Conservation (phyloP, 2,888 invertebrate genomes). For the Cephus nigrinus region DNA sequence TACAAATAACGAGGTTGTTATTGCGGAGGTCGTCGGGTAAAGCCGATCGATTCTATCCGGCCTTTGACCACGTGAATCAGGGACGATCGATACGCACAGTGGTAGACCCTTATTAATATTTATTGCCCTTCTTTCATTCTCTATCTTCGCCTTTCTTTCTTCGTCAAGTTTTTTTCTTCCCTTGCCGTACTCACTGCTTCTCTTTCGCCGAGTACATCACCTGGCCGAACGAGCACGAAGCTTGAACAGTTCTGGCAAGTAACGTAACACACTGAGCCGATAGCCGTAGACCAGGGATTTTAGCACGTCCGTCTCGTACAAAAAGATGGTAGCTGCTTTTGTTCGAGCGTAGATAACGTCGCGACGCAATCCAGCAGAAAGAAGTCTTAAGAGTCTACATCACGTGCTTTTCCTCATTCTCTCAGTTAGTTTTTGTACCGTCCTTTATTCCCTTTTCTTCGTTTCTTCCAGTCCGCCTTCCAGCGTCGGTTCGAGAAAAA, state of each 20-base stretch:
- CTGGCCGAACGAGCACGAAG: background rate
- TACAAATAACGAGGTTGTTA: constrained; percentile 14
- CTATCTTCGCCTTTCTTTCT: constrained; percentile 15
- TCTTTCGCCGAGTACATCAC: constrained; percentile 10
- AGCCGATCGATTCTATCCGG: constrained; percentile 19
- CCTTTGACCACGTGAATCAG: constrained; percentile 20
- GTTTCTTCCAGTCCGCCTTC: background rate
- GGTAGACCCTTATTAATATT: constrained; percentile 20
- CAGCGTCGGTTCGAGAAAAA: background rate
- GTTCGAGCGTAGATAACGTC: background rate
- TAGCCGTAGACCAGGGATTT: background rate
- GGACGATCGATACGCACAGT: constrained; percentile 25
- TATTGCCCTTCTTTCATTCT: constrained; percentile 20
- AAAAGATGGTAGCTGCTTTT: background rate
- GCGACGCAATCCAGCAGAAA: background rate
- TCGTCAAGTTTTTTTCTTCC: constrained; percentile 14
- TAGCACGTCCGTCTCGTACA: background rate
- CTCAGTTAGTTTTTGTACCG: background rate
- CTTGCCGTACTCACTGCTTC: constrained; percentile 14
- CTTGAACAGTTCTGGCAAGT: background rate
- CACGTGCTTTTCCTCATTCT: background rate
- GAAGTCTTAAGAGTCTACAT: background rate
- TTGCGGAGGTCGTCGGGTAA: background rate
- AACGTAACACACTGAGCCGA: background rate
- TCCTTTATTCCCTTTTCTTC: background rate